phyloP scores from a whole-genome alignment of 2,888 invertebrate genomes.

The Cryptocephalus moraei region DNA sequence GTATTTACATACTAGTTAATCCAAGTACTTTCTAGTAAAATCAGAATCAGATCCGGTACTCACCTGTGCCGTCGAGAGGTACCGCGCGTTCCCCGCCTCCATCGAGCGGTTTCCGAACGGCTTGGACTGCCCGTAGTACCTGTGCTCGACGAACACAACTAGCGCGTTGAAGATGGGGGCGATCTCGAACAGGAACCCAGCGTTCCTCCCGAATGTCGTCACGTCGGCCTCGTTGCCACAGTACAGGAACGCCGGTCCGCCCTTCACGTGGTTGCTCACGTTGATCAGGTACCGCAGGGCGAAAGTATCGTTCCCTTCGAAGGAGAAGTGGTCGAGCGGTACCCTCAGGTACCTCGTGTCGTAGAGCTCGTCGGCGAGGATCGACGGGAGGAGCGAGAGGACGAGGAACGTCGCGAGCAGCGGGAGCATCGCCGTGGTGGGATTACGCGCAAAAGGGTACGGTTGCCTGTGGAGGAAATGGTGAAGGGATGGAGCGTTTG shows the following conservation, averaged over 20 bases:
- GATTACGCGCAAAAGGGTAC: no score
- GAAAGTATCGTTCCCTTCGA: slow-evolving; percentile 60
- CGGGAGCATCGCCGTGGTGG: no score
- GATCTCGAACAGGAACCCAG: slow-evolving; percentile 90
- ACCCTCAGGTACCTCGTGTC: slow-evolving; percentile 44
- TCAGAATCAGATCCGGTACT: no score
- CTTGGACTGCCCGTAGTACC: slow-evolving; percentile 85
- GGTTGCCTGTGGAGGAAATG: no score
- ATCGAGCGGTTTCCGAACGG: slow-evolving; percentile 75
- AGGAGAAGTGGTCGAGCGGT: slow-evolving; percentile 80
- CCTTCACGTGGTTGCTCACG: slow-evolving; percentile 57
- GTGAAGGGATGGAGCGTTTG: no score
- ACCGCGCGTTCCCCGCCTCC: slow-evolving; percentile 59
- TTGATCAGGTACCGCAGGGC: slow-evolving; percentile 71
- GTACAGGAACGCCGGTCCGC: slow-evolving; percentile 84
- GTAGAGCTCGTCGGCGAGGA: slow-evolving; percentile 1
- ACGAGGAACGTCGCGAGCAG: no score
- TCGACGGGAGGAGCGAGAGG: not conserved
- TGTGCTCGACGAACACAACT: slow-evolving; percentile 87
- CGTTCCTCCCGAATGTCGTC: slow-evolving; percentile 78
- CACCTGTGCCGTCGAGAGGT: slow-evolving; percentile 76
- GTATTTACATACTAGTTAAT: no score
- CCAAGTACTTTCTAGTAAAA: no score
- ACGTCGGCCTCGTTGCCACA: slow-evolving; percentile 95
- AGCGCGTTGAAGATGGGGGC: slow-evolving; percentile 71